A percentile compares a stretch with the other conserved stretches of the same genome.
Conservation (phyloP, 2,797 vertebrate genomes). For the Eulemur mongoz region DNA sequence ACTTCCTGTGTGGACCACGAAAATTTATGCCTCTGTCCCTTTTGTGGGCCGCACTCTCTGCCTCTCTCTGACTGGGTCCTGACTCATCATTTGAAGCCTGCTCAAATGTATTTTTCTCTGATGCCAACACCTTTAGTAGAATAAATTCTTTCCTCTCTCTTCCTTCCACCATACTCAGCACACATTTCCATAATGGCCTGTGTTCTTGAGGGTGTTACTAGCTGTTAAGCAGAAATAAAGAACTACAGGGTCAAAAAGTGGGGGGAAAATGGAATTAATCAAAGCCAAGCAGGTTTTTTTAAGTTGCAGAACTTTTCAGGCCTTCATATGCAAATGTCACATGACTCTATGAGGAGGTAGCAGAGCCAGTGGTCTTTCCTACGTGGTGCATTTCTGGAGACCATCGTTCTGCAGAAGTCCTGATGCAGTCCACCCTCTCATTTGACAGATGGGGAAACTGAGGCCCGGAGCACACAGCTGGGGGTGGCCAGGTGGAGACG, state of each 20-base stretch:
- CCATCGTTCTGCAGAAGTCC: accelerated
- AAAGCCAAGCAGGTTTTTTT: not conserved
- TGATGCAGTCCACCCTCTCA: not conserved
- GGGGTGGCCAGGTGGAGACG: not conserved
- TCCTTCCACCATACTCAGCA: not conserved
- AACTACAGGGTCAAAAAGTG: not conserved
- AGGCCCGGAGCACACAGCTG: not conserved
- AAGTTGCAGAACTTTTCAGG: not conserved
- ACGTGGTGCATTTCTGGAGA: not conserved
- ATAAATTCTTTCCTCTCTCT: not conserved
- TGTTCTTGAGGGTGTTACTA: not conserved
- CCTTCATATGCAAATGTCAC: accelerated
- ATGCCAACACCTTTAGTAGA: not conserved
- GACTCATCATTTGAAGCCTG: not conserved
- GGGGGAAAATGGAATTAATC: not conserved
- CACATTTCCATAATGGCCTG: not conserved
- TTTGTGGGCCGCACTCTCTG: not conserved
- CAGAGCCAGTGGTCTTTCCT: accelerated
- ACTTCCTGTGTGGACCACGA: accelerated
- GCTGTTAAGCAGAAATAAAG: not conserved
- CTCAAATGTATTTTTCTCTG: not conserved
- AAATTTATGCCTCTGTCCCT: accelerated
- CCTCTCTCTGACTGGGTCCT: not conserved
- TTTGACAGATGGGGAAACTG: not conserved
- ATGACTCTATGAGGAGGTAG: accelerated